Base-by-base conservation (phyloP, 2,888 invertebrate genomes). In the Trilocha varians region DNA sequence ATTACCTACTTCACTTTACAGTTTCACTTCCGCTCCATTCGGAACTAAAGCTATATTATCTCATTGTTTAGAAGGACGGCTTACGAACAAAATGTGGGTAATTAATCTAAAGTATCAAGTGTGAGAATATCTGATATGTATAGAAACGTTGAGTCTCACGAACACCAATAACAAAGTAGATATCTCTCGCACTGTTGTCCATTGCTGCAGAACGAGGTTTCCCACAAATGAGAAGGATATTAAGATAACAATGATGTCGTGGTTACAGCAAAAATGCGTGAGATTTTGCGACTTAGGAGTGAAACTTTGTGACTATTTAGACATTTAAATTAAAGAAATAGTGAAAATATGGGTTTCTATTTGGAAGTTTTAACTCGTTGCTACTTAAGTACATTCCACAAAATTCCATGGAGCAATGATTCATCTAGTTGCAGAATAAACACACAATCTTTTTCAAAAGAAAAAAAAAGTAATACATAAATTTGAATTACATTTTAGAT, bases 211-310 rank as follows among this genome's bases (percentile, higher is more conserved):
- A 72, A 70, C 67, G 65, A 56, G 51, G 62, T 68, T 78, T 83
- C 80, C 66, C 83, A 80, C 76, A 68, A 65, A 60, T 53, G 49
- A 62, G 54, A 56, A 59, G 61, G 11, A 25, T 25, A 25, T 25
- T 25, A 2, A 2, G 25, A 9, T 11, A 4, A 6, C 11, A 6
- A 25, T 25, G 25, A 11, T 25, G 25, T 25, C 4, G 25, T 25
- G 25, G 11, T 25, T 25, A 25, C 2, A 25, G 11, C 25, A 25
- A 25, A 25, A 25, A 5, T n/a, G n/a, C n/a, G n/a, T n/a, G n/a
- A n/a, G n/a, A n/a, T n/a, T n/a, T n/a, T n/a, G n/a, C n/a, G n/a
- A n/a, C n/a, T n/a, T n/a, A n/a, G n/a, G n/a, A n/a, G n/a, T n/a
- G n/a, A n/a, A n/a, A n/a, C n/a, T n/a, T n/a, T n/a, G n/a, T n/a